Evolutionary conservation across 2,797 vertebrate genomes (phyloP).

Genomic region (Alfaro cultratus): DNA sequence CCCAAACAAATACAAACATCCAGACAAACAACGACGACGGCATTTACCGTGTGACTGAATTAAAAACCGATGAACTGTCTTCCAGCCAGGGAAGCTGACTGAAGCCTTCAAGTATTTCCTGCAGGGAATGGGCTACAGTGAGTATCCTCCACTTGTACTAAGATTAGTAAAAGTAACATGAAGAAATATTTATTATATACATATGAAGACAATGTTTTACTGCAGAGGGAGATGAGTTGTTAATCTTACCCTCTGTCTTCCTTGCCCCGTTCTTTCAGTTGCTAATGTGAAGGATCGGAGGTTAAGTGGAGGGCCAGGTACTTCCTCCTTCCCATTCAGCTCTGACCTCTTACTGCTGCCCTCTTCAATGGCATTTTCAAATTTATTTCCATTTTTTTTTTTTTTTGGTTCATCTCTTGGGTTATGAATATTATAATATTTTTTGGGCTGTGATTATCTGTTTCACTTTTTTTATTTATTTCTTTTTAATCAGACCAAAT

Average conservation of each 20-base stretch:
- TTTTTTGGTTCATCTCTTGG: slow-evolving; percentile 47
- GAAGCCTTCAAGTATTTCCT: slow-evolving; percentile 99
- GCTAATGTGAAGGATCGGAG: slow-evolving; percentile 98
- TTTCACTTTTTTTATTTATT: slow-evolving; percentile 46
- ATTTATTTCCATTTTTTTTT: slow-evolving; percentile 49
- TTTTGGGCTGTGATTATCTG: slow-evolving; percentile 47
- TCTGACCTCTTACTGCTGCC: slow-evolving; percentile 73
- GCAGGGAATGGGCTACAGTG: slow-evolving; percentile 99
- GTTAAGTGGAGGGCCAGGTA: slow-evolving; percentile 99
- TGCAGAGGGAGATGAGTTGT: slow-evolving; percentile 59
- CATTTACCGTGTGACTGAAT: background rate
- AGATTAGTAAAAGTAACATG: background rate
- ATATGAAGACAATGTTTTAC: slow-evolving; percentile 9
- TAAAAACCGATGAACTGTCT: slow-evolving; percentile 34
- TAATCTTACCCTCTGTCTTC: slow-evolving; percentile 79
- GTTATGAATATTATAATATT: slow-evolving; percentile 38
- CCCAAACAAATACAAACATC: background rate
- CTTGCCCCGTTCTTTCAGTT: slow-evolving; percentile 86
- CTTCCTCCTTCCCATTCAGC: slow-evolving; percentile 81
- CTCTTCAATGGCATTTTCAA: slow-evolving; percentile 60
- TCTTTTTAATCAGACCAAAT: slow-evolving; percentile 52
- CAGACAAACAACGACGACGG: background rate
- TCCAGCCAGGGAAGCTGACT: slow-evolving; percentile 94
- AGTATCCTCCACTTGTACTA: slow-evolving; percentile 69
- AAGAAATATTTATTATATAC: background rate